Base-by-base conservation (phyloP, 2,113 vertebrate species). In the Onychostoma macrolepis region DNA sequence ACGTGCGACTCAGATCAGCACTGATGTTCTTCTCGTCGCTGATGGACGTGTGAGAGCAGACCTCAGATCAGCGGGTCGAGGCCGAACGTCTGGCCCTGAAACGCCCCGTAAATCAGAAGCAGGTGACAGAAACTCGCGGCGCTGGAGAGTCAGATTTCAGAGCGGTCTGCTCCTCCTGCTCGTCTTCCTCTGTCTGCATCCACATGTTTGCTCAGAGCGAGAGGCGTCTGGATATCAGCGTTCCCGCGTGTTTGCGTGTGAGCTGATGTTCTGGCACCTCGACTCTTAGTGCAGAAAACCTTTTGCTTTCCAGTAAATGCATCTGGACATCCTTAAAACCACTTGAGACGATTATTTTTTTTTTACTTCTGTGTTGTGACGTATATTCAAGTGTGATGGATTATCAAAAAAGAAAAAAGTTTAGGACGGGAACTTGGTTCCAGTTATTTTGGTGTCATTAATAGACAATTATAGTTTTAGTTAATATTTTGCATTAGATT, bases 21-120 rank as follows among this genome's bases (percentile, higher is more conserved):
- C 10, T 71, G 28, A 74, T n/a, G 48, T 72, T 33, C 19, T 2
- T 7, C 69, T 84, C 85, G 21, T 53, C 38, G 6, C 36, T 78
- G 19, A 83, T 28, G 76, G 45, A 5, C 21, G 53, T n/a, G 26
- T 12, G 33, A 13, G 50, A 80, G 26, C 53, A 38, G 76, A 75
- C 41, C 24, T n/a, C 45, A 80, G 71, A 82, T 85, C 76, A 53
- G 67, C 79, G n/a, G 74, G 43, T 28, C 13, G 0, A 50, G n/a
- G 61, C 50, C 43, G 41, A 72, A 79, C 72, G 77, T 45, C 12
- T 36, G 36, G 38, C 48, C 76, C 43, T 75, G 58, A 56, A 63
- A 86, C 85, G 80, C 75, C 83, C 63, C 43, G 80, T 63, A 87
- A 87, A 90, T 88, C 85, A 88, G 87, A 88, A 87, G 24, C 89